A percentile compares a stretch with the other conserved stretches of the same genome.
Evolutionary conservation across 53 echinoderm and acorn worm genomes (phyloP).

Genomic region (Luidia sarsii): DNA sequence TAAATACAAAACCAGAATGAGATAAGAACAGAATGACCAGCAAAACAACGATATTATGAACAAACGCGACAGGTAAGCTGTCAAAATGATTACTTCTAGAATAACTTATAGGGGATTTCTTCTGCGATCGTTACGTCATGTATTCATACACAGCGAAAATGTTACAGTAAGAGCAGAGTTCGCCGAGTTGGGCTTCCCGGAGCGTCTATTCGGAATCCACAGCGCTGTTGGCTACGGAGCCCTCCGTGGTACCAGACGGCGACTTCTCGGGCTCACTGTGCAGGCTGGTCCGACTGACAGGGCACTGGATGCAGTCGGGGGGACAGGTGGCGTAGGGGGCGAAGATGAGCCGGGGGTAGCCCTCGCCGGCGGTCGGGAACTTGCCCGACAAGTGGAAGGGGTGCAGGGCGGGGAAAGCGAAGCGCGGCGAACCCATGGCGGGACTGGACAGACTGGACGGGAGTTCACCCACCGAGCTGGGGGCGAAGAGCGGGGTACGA

Average conservation of each 20-base stretch:
- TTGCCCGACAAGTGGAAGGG: constrained; percentile 87
- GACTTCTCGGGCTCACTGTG: constrained; percentile 62
- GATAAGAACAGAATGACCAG: too few species aligned
- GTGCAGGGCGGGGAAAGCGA: constrained; percentile 92
- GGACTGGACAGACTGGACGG: constrained; percentile 60
- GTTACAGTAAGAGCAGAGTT: too few species aligned
- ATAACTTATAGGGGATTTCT: too few species aligned
- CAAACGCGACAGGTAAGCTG: too few species aligned
- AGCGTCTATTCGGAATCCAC: constrained; percentile 54
- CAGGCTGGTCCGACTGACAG: constrained; percentile 56
- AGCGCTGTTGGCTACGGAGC: constrained; percentile 59
- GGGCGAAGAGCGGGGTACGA: constrained; percentile 85
- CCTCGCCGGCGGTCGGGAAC: constrained; percentile 77
- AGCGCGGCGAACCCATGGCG: constrained; percentile 61
- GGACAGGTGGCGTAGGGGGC: constrained; percentile 94
- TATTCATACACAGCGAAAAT: too few species aligned
- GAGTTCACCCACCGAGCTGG: constrained; percentile 72
- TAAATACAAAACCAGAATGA: too few species aligned
- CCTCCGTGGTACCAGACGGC: constrained; percentile 64
- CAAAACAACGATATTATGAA: too few species aligned
- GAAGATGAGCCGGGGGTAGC: constrained; percentile 86
- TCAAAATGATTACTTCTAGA: too few species aligned
- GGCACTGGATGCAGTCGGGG: constrained; percentile 89
- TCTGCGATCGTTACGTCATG: too few species aligned
- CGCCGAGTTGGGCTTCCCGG: too few species aligned